phyloP scores from a whole-genome alignment of 92 coral and sea anemone genomes.

The Porites cylindrica region DNA sequence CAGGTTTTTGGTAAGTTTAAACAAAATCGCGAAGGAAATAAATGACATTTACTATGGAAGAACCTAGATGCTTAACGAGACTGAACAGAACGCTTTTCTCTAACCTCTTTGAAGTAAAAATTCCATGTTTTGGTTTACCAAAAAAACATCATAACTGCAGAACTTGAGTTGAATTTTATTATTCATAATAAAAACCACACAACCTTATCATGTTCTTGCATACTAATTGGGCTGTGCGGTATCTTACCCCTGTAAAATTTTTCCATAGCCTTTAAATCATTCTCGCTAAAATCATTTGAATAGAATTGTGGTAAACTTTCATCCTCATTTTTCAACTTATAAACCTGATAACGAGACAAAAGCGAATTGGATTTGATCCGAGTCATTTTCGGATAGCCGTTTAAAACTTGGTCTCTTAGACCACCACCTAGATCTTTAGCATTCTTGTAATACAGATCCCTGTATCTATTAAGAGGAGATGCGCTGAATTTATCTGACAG shows the following conservation, averaged over 20 bases:
- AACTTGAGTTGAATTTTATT: too few relatives aligned
- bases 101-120: too few relatives aligned
- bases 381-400: not conserved
- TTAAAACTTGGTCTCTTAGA: not conserved
- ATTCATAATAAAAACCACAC: not conserved
- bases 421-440: not conserved
- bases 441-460: not conserved
- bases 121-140: too few relatives aligned
- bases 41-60: too few relatives aligned
- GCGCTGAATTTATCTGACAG: not conserved
- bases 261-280: constrained; percentile 28
- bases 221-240: not conserved
- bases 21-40: too few relatives aligned
- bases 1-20: too few relatives aligned
- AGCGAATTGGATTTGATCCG: not conserved
- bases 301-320: not conserved
- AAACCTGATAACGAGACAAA: not conserved
- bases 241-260: constrained; percentile 40
- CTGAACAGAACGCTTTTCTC: too few relatives aligned
- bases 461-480: not conserved
- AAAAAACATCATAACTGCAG: too few relatives aligned
- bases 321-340: not conserved
- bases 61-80: too few relatives aligned
- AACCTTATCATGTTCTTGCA: not conserved
- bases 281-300: constrained; percentile 13